Base-by-base conservation (phyloP, 2,797 vertebrate genomes). In the Silurus lanzhouensis region DNA sequence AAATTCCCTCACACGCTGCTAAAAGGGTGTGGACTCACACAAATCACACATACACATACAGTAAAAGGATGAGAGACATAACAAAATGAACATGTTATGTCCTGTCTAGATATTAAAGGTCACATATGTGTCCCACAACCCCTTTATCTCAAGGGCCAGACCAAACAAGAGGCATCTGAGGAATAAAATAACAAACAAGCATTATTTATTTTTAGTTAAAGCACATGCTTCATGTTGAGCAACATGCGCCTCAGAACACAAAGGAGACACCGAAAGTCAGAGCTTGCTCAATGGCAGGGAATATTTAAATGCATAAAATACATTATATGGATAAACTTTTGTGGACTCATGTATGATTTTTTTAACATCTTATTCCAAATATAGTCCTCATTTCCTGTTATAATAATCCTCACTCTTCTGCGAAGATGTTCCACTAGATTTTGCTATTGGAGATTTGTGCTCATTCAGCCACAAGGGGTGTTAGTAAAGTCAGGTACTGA, bases 1-100 rank as follows among this genome's bases (percentile, higher is more conserved):
- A 86, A 80, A 77, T 77, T 86, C 85, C 55, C 70, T 86, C 66
- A 86, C 76, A 80, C 82, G 57, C 82, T 75, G 58, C 67, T 67
- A 63, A 55, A 72, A 87, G 77, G 78, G 72, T 58, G 83, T 83
- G 84, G 85, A 89, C 68, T 79, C 64, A 66, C 52, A 77, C 66
- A 78, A 83, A 87, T 86, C 61, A 87, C 8, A 84, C 66, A 84
- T 79, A 82, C 44, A 79, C 38, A 71, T 15, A 71, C 17, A 22
- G 63, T 27, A 81, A 48, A 20, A 81, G 27, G 46, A 66, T 20
- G 9, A 10, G 46, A 81, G 63, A 81, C 79, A 66, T 81, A 81
- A 66, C 61, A 81, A 81, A 66, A 66, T 52, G 61, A 12, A 46
- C 20, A 80, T 66, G 46, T 67, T 81, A 55, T 5, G 46, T 67